Evolutionary conservation across 2,797 vertebrate genomes (phyloP).

Genomic region (Peromyscus attwateri): DNA sequence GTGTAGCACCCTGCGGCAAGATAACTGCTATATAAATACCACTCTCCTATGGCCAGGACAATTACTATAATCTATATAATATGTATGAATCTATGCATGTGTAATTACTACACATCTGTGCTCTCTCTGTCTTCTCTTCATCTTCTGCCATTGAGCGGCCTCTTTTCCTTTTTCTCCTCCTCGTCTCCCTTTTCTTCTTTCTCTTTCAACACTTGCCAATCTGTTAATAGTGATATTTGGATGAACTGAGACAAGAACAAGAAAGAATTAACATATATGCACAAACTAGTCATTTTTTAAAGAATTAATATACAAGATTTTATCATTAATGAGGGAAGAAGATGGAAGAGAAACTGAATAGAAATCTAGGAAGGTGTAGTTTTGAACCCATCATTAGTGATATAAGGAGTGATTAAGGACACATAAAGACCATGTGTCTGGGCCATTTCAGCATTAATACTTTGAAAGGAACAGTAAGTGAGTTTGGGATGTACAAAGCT

Average conservation of each 20-base stretch:
- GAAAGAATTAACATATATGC: background rate
- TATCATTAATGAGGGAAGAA: conserved; percentile 35
- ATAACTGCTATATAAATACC: background rate
- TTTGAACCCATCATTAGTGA: conserved; percentile 42
- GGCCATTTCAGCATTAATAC: background rate
- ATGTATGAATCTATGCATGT: background rate
- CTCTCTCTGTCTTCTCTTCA: background rate
- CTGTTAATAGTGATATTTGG: background rate
- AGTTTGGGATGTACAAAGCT: background rate
- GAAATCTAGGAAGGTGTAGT: background rate
- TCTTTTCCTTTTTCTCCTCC: no score
- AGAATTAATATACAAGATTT: conserved; percentile 30
- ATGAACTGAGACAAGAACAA: background rate
- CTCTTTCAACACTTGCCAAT: background rate
- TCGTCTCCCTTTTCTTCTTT: no score
- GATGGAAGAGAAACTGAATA: background rate
- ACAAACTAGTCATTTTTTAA: conserved; percentile 19
- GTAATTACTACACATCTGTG: background rate
- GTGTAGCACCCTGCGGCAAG: background rate
- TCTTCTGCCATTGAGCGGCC: no score
- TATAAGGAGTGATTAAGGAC: background rate
- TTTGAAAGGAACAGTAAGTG: background rate
- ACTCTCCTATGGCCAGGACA: background rate
- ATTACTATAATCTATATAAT: background rate
- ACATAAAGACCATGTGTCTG: background rate